A percentile compares a stretch with the other conserved stretches of the same genome.
Conservation (phyloP, 2,888 invertebrate species). For the Zelleria hepariella region DNA sequence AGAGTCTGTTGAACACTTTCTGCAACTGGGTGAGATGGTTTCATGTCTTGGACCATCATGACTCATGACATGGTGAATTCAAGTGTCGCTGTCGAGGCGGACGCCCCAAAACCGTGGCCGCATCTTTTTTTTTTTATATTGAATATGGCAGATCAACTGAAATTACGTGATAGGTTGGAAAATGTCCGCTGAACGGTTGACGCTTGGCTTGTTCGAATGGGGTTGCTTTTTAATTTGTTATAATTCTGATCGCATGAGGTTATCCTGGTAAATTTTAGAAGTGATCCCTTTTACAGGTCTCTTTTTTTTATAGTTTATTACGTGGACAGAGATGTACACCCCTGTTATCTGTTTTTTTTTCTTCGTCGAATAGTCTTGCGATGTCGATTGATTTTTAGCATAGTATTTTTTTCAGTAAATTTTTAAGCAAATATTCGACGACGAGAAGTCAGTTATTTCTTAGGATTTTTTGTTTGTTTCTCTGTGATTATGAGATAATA, state of each 20-base stretch:
- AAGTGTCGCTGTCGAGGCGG: slow-evolving; percentile 48
- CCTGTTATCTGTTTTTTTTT: slow-evolving; percentile 22
- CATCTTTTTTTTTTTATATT: slow-evolving; percentile 49
- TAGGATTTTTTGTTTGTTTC: background rate
- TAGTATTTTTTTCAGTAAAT: slow-evolving; percentile 28
- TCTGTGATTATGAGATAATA: slow-evolving; percentile 16
- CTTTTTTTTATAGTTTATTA: background rate
- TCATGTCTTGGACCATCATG: background rate
- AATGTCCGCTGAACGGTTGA: slow-evolving; percentile 52
- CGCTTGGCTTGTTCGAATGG: background rate
- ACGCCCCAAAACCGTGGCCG: slow-evolving; percentile 63
- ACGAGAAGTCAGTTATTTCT: slow-evolving; percentile 23
- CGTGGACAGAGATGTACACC: slow-evolving; percentile 14
- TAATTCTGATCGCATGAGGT: background rate
- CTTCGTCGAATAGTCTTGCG: slow-evolving; percentile 47
- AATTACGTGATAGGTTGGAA: slow-evolving; percentile 60
- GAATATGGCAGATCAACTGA: slow-evolving; percentile 63
- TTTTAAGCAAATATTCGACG: slow-evolving; percentile 42
- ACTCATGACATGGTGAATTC: slow-evolving; percentile 8
- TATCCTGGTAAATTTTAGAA: too few species aligned
- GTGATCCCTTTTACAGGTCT: too few species aligned
- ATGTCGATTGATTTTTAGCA: slow-evolving; percentile 15
- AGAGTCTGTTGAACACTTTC: too few species aligned
- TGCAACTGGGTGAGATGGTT: background rate
- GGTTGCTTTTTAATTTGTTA: background rate